A percentile compares a stretch with the other conserved stretches of the same genome.
These are phyloP conservation scores for Chrosomus eos DNA, from an alignment of 2,797 vertebrate genomes.

Conservation along the genomic window DNA sequence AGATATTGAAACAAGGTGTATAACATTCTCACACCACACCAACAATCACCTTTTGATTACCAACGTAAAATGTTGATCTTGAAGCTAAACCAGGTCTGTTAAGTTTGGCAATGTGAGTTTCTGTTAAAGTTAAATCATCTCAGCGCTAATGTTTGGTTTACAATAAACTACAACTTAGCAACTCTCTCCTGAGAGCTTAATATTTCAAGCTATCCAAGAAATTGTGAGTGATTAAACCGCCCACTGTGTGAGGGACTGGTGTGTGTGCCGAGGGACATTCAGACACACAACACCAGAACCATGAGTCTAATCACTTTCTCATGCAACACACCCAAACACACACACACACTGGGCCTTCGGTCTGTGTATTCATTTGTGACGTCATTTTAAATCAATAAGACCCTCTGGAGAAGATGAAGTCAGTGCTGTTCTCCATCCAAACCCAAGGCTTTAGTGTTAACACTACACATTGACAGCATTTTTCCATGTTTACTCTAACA, in stretches of 20 bases:
- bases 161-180: neutral
- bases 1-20: neutral
- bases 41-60: neutral
- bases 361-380: slow-evolving; percentile 50
- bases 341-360: neutral
- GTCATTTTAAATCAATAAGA: slow-evolving; percentile 11
- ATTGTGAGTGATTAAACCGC: neutral
- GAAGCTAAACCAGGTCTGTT: neutral
- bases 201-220: neutral
- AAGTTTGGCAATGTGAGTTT: neutral
- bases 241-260: neutral
- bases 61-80: neutral
- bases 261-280: neutral
- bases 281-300: neutral
- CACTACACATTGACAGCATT: slow-evolving; percentile 6
- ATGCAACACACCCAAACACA: neutral
- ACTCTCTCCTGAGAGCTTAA: neutral
- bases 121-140: neutral
- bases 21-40: too few relatives aligned
- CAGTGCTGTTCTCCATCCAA: slow-evolving; percentile 30
- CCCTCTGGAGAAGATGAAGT: slow-evolving; percentile 32
- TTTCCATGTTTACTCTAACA: slow-evolving; percentile 32
- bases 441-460: neutral
- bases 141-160: neutral
- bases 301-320: slow-evolving; percentile 3